Base-by-base conservation (phyloP, 2,888 invertebrate species). In the Piscicola geometra region DNA sequence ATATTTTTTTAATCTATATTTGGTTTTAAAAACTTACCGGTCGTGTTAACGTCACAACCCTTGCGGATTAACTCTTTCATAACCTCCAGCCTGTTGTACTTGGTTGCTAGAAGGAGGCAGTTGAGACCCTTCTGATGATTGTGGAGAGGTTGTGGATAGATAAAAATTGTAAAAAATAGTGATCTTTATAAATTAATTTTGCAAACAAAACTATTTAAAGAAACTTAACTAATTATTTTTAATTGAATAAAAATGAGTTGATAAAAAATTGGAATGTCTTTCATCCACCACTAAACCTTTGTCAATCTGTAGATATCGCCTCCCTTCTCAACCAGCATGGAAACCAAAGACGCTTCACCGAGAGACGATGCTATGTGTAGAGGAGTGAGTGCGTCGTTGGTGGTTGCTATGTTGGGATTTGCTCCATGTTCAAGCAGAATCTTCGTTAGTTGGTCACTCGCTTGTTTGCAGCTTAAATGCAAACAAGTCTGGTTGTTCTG, bases 1-100 rank as follows among this genome's bases (percentile, higher is more conserved):
- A n/a, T n/a, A n/a, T n/a, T n/a, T n/a, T n/a, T n/a, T n/a, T n/a
- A n/a, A n/a, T n/a, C n/a, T n/a, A n/a, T n/a, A n/a, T 41, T 41
- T 15, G 15, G 41, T 41, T 41, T 41, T 41, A 15, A 41, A 41
- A 41, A 41, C 41, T 41, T 9, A 56, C 60, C 60, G 5, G 60
- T 3, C 9, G 60, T 5, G n/a, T 56, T 56, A n/a, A 56, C 60
- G n/a, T 56, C 60, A 56, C 21, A 56, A 21, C 94, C 94, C 82
- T 96, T 96, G 85, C 98, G 96, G 80, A 99, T 86, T 72, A 99
- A 87, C 0, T 96, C 95, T 1, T 94, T 94, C 0, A 96, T 97
- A 78, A 98, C 96, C 83, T 98, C 98, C 94, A 98, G 95, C 88
- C 96, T 94, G 87, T 99, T 98, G 88, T 99, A 99, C 80, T 96